Base-by-base conservation (phyloP, 2,888 invertebrate species). In the Brenthis ino region DNA sequence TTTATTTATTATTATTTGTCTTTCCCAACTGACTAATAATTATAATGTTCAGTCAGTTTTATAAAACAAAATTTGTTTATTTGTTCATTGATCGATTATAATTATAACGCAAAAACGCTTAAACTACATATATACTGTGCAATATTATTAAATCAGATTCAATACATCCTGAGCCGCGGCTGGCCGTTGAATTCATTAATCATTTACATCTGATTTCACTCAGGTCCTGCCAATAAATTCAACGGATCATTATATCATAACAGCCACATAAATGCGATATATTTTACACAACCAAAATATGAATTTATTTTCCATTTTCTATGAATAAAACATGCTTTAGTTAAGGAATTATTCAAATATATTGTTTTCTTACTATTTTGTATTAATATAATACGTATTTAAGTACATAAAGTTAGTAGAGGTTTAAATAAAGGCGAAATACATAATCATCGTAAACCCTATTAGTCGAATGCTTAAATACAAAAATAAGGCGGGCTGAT, bases 181-280 rank as follows among this genome's bases (percentile, higher is more conserved):
- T 68, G 68, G 61, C 67, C 72, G 57, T 67, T 64, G 57, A 74
- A 71, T 72, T 73, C 68, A 74, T 74, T 70, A 73, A 71, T 73
- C 71, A 74, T 74, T 74, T 71, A 64, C 74, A 70, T 71, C 73
- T 73, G 71, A 73, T 68, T 74, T 73, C 68, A 70, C 73, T 73
- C 72, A 70, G 64, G 71, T 69, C 70, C 70, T 73, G 74, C 70
- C 73, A 74, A 74, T 72, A 74, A 73, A 72, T 67, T 60, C 66
- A 65, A 66, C 70, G 72, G 64, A 72, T 70, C 70, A 68, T 72
- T 72, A 70, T 65, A 70, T 72, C 72, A 70, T 65, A 71, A 66
- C 51, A 66, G 48, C 64, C 64, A 50, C 57, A 58, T 69, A 69
- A 69, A 58, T 43, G 58, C 69, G 33, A 33, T 64, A 68, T 57